Conservation (phyloP, 2,888 invertebrate species). For the Malacosoma neustria region DNA sequence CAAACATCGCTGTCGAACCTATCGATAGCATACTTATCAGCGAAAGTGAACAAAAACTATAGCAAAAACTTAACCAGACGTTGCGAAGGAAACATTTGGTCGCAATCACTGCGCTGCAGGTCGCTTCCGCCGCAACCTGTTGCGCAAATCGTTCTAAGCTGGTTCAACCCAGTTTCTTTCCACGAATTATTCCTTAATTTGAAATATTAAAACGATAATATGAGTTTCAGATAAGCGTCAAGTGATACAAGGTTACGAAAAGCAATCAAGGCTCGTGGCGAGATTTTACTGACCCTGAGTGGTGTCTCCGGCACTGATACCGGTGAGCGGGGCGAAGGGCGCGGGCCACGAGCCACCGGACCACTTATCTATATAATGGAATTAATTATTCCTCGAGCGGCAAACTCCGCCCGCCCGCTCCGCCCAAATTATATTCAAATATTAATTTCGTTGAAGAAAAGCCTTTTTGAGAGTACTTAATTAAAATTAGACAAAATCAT, state of each 20-base stretch:
- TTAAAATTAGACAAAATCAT: constrained; percentile 75
- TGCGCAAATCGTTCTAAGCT: constrained; percentile 55
- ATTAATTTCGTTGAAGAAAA: constrained; percentile 73
- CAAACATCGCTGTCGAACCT: constrained; percentile 55
- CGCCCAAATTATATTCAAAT: constrained; percentile 75
- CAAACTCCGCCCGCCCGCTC: constrained; percentile 72
- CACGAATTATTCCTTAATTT: not conserved
- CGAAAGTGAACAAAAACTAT: constrained; percentile 49
- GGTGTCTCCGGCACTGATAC: constrained; percentile 18
- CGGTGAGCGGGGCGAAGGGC: constrained; percentile 13
- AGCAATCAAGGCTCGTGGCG: constrained; percentile 13
- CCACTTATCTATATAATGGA: constrained; percentile 65
- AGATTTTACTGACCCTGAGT: constrained; percentile 14
- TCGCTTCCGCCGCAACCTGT: constrained; percentile 74
- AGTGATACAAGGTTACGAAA: not conserved
- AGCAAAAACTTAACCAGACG: constrained; percentile 64
- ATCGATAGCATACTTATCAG: constrained; percentile 72
- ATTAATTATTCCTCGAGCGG: constrained; percentile 72
- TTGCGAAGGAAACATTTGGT: constrained; percentile 70
- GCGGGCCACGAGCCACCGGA: constrained; percentile 29
- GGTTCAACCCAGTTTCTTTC: not conserved
- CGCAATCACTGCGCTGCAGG: constrained; percentile 69
- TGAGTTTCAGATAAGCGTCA: not conserved
- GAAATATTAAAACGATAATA: not conserved
- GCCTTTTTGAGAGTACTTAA: constrained; percentile 74